phyloP scores from a whole-genome alignment of 2,113 vertebrate species.

The Pseudorhombus dupliciocellatus region DNA sequence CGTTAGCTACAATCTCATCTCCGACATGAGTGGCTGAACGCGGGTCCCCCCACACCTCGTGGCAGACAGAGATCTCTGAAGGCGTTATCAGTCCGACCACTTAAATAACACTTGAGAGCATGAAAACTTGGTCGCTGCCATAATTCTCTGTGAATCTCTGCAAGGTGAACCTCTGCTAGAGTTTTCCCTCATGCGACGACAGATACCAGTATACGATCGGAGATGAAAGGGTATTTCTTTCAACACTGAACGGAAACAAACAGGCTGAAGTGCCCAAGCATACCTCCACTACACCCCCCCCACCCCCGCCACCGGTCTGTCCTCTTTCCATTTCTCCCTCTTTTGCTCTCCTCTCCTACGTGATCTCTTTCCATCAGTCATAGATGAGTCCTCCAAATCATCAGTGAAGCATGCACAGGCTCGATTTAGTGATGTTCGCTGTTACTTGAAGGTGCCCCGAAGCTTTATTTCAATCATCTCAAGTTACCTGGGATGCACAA shows the following conservation, averaged over 20 bases:
- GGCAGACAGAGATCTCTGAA: slow-evolving; percentile 52
- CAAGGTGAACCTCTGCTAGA: slow-evolving; percentile 54
- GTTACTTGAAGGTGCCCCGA: slow-evolving; percentile 2
- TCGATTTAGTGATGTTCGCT: slow-evolving; percentile 41
- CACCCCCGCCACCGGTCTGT: too few species aligned
- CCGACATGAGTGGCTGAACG: slow-evolving; percentile 27
- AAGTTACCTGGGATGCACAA: slow-evolving; percentile 24
- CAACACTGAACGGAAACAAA: slow-evolving; percentile 73
- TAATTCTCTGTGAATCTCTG: slow-evolving; percentile 45
- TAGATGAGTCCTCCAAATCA: slow-evolving; percentile 62
- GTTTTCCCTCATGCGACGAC: slow-evolving; percentile 60
- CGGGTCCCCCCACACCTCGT: slow-evolving; percentile 32
- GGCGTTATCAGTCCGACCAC: slow-evolving; percentile 64
- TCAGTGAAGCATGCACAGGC: slow-evolving; percentile 54
- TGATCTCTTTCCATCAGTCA: slow-evolving; percentile 60
- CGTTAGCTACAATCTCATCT: slow-evolving; percentile 23
- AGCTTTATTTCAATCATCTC: slow-evolving; percentile 34
- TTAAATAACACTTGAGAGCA: slow-evolving; percentile 45
- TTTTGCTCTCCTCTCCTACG: slow-evolving; percentile 12
- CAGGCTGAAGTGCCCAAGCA: slow-evolving; percentile 44
- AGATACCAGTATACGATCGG: slow-evolving; percentile 59
- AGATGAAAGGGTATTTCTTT: slow-evolving; percentile 73
- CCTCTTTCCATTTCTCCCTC: slow-evolving; percentile 28
- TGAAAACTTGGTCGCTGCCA: slow-evolving; percentile 40
- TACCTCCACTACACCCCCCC: slow-evolving; percentile 37